Percentiles rank a stretch among this genome's conserved stretches.
Evolutionary conservation across 2,113 vertebrate species (phyloP).

Genomic region (Neotoma lepida): DNA sequence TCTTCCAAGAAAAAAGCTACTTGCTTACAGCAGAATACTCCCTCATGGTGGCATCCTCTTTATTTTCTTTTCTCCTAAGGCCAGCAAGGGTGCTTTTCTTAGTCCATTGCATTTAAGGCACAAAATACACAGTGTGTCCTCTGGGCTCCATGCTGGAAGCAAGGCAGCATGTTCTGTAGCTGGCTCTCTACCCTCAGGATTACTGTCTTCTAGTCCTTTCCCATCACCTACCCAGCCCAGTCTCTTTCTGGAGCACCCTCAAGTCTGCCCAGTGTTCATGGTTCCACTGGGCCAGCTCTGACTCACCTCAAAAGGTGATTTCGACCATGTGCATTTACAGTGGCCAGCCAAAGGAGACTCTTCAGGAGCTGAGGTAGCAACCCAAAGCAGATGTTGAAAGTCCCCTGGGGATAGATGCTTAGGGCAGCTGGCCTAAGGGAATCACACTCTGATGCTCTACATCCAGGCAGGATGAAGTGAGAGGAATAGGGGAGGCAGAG

Average conservation of each 20-base stretch:
- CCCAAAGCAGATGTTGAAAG: constrained; percentile 12
- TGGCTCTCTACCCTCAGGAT: not conserved
- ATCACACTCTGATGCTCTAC: not conserved
- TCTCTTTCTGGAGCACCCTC: not conserved
- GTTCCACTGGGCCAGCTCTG: not conserved
- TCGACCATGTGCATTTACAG: not conserved
- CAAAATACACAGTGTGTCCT: rapidly evolving
- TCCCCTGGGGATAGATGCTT: not conserved
- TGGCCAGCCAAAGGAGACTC: not conserved
- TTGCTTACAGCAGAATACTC: rapidly evolving
- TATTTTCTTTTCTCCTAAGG: not conserved
- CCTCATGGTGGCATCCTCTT: not conserved
- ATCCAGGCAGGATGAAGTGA: not conserved
- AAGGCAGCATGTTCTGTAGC: not conserved
- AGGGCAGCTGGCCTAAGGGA: not conserved
- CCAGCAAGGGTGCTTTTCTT: not conserved
- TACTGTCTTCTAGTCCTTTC: not conserved
- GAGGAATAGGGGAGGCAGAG: not conserved
- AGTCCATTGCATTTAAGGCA: not conserved
- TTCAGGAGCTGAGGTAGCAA: not conserved
- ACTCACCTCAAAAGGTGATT: not conserved
- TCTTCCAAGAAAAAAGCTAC: not conserved
- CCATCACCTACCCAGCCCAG: not conserved
- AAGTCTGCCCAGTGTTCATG: not conserved
- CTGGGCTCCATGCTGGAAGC: no score